Conservation (phyloP, 2,888 invertebrate genomes). For the Congeria kusceri region DNA sequence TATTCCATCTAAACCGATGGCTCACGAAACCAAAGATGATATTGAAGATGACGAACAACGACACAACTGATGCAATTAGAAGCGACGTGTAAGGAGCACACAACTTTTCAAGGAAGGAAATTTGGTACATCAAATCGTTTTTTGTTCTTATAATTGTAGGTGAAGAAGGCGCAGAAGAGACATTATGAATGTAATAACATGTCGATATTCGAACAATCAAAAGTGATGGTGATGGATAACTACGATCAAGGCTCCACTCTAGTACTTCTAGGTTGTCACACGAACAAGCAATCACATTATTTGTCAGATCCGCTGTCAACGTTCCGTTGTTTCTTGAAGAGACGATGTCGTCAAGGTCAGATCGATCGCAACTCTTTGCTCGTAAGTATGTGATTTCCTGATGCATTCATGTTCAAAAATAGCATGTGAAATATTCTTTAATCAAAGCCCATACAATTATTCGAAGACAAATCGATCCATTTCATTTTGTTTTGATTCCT, state of each 20-base stretch:
- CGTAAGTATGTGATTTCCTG: constrained; percentile 13
- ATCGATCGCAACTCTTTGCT: neutral
- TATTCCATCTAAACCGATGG: constrained; percentile 33
- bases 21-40: constrained; percentile 21
- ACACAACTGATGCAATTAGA: constrained; percentile 7
- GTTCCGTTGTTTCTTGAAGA: neutral
- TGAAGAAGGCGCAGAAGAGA: too few relatives aligned
- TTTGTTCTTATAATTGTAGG: neutral
- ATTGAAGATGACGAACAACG: constrained; percentile 23
- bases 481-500: constrained; percentile 4
- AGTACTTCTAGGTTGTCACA: constrained; percentile 40
- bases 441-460: constrained; percentile 24
- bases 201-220: neutral
- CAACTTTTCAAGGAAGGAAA: constrained; percentile 17
- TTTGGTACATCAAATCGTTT: neutral
- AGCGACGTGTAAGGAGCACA: constrained; percentile 28
- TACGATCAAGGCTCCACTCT: constrained; percentile 15
- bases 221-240: neutral
- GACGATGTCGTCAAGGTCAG: neutral
- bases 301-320: constrained; percentile 17
- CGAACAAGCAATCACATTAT: constrained; percentile 21
- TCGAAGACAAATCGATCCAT: constrained; percentile 1
- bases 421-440: constrained; percentile 31
- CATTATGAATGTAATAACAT: constrained; percentile 8
- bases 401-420: constrained; percentile 1